These are phyloP conservation scores for Griposia aprilina DNA, from an alignment of 2,888 invertebrate species.

Conservation along the genomic window DNA sequence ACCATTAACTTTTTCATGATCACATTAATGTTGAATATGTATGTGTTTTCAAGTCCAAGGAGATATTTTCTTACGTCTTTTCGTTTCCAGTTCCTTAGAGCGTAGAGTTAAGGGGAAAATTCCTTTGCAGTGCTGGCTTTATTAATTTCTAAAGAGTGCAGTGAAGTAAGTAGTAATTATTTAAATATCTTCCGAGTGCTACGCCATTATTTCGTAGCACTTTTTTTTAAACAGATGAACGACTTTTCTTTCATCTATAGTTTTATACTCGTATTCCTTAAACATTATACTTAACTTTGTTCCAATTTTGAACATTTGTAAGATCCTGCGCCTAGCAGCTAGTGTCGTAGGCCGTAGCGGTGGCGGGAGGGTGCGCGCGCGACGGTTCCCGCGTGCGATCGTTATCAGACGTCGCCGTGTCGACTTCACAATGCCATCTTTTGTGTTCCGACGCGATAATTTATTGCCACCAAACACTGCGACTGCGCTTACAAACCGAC, in stretches of 20 bases:
- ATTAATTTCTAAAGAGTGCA: constrained; percentile 21
- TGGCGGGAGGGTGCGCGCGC: constrained; percentile 60
- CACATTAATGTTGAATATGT: constrained; percentile 61
- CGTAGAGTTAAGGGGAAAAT: constrained; percentile 21
- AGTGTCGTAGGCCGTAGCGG: constrained; percentile 57
- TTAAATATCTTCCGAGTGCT: constrained; percentile 17
- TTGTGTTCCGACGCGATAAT: constrained; percentile 88
- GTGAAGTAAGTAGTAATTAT: constrained; percentile 25
- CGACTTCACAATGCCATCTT: constrained; percentile 88
- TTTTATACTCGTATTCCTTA: neutral
- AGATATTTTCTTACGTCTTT: constrained; percentile 52
- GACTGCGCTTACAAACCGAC: constrained; percentile 82
- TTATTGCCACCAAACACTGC: constrained; percentile 86
- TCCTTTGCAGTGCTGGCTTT: constrained; percentile 13
- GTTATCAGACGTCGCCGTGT: constrained; percentile 88
- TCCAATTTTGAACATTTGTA: constrained; percentile 31
- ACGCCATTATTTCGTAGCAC: constrained; percentile 29
- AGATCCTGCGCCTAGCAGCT: constrained; percentile 41
- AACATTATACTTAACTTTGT: neutral
- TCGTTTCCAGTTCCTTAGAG: constrained; percentile 28
- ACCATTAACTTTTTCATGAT: constrained; percentile 70
- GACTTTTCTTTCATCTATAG: neutral
- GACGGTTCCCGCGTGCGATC: constrained; percentile 75
- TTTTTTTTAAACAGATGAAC: neutral
- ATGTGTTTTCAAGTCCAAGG: constrained; percentile 54